Conservation (phyloP, 2,113 vertebrate species). For the Microtus ochrogaster region DNA sequence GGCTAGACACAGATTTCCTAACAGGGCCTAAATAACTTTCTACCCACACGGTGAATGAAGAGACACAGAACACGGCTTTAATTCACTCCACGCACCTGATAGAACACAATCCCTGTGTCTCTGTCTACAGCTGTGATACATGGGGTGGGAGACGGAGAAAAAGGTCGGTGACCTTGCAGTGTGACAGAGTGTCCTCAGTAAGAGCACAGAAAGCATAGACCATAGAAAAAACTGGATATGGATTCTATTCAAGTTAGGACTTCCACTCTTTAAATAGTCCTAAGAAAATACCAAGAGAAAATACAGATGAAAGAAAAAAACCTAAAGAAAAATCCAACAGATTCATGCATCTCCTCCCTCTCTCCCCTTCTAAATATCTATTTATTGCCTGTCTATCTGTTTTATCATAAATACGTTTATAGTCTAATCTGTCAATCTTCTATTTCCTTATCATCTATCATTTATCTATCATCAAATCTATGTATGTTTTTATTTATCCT, state of each 20-base stretch:
- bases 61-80: neutral
- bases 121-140: neutral
- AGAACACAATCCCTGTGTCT: neutral
- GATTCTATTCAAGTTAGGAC: neutral
- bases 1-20: neutral
- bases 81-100: rapidly evolving
- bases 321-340: neutral
- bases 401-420: too few relatives aligned
- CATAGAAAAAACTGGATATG: neutral
- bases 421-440: too few relatives aligned
- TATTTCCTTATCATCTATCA: too few relatives aligned
- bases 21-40: too few relatives aligned
- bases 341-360: too few relatives aligned
- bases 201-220: neutral
- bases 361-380: neutral
- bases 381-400: neutral
- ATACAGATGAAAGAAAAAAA: neutral
- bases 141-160: neutral
- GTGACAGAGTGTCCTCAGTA: neutral
- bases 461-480: too few relatives aligned
- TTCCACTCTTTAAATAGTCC: neutral
- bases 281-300: neutral
- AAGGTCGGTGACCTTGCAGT: rapidly evolving
- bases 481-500: too few relatives aligned
- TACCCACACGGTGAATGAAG: rapidly evolving